Evolutionary conservation across 2,888 invertebrate genomes (phyloP), one percentile per base, ranked within the genome.

Genomic region (Tenthredo livida): DNA sequence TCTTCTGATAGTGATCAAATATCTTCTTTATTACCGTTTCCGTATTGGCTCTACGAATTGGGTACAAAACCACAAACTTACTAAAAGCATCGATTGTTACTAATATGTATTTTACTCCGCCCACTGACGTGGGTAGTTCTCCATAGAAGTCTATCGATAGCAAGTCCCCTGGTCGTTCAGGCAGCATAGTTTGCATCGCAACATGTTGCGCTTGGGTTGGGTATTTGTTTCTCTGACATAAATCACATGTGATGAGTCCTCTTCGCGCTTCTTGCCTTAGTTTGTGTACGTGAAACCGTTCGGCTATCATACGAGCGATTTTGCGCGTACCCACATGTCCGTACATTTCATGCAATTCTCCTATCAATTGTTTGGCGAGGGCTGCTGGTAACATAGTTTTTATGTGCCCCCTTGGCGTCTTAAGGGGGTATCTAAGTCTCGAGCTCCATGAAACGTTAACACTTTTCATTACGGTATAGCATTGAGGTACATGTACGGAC

Each of bases 101-200:
- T 4, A 85, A 12, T 1, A 85, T 80, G 15, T 70, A 67, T 40
- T 67, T 67, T 1, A 70, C 80, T 15, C 67, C 65, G 25, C 77
- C 83, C 40, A 50, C 80, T 17, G 84, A 61, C 15, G 75, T 37
- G 21, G 85, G 84, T 29, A 85, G 37, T 61, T 73, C 83, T 21
- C 73, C 78, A 70, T 75, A 85, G 54, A 78, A 84, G 17, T 85
- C 85, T 6, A 85, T 25, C 6, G 85, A 85, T 0, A 85, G 15
- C 0, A 85, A 33, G 40, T 83, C 83, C 0, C 83, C 58, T 7
- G 85, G 85, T 50, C 65, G 40, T 7, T 70, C 78, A 0, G 85
- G 85, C 0, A 85, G 1, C 0, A 85, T 78, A 29, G 37, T 78
- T n/a, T 85, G 84, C 78, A 67, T 84, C 9, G 67, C 77, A 0